These are phyloP conservation scores for Ametastegia equiseti DNA, from an alignment of 2,888 invertebrate genomes.

Conservation along the genomic window DNA sequence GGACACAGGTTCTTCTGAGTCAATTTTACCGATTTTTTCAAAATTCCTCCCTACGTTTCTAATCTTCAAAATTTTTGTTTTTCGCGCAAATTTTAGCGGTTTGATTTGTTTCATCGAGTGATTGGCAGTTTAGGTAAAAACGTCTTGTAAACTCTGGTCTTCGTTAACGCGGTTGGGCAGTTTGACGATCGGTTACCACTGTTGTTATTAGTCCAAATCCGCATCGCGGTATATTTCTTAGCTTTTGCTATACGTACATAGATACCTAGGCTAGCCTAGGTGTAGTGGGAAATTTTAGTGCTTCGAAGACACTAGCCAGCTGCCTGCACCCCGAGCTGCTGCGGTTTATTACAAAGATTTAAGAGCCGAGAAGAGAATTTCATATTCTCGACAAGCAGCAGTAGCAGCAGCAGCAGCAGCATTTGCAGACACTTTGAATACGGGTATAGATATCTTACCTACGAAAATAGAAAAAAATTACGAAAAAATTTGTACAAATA, in stretches of 20 bases:
- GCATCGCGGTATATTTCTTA: background rate
- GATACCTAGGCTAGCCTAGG: background rate
- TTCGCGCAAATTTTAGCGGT: no score
- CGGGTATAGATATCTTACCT: no score
- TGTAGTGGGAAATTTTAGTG: slow-evolving; percentile 3
- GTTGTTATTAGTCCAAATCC: slow-evolving; percentile 8
- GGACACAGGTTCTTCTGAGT: no score
- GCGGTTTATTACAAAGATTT: slow-evolving; percentile 14
- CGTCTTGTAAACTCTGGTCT: background rate
- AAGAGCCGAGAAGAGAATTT: slow-evolving; percentile 8
- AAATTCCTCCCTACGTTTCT: background rate
- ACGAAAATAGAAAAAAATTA: background rate
- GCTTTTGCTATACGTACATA: background rate
- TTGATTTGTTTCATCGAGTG: background rate
- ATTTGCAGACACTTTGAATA: background rate
- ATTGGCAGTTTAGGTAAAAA: slow-evolving; percentile 1
- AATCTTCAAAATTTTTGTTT: background rate
- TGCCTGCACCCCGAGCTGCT: slow-evolving; percentile 5
- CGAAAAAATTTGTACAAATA: background rate
- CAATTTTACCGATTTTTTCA: no score
- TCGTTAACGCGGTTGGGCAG: background rate
- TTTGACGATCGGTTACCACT: slow-evolving; percentile 28
- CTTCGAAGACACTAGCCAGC: slow-evolving; percentile 18
- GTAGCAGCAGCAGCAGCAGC: background rate
- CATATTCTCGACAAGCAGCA: background rate